Conservation (phyloP, 2,113 vertebrate genomes). For the Cettia cetti region DNA sequence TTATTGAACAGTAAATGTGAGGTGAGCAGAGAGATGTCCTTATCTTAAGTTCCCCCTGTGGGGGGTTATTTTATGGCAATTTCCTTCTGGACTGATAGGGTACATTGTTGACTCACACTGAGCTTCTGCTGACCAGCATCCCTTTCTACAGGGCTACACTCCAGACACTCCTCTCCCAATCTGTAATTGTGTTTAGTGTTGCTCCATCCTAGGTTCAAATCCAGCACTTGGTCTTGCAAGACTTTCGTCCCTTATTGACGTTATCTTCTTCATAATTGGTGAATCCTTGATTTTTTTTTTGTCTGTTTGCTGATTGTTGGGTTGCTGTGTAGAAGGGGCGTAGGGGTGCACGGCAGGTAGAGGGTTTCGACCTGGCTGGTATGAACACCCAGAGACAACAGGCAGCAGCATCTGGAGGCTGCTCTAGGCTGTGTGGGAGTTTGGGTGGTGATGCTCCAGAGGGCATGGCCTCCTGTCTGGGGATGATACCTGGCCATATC, state of each 20-base stretch:
- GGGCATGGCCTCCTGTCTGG: not conserved
- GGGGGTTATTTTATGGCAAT: not conserved
- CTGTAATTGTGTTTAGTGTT: not conserved
- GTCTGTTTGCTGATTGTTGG: not conserved
- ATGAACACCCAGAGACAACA: not conserved
- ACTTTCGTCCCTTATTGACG: not conserved
- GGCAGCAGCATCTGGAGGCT: not conserved
- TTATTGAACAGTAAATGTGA: not conserved
- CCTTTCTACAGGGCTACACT: not conserved
- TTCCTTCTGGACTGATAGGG: not conserved
- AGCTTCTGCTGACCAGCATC: not conserved
- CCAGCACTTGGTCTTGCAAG: not conserved
- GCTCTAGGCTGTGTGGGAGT: not conserved
- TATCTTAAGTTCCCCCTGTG: not conserved
- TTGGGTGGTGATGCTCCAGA: not conserved
- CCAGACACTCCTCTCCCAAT: not conserved
- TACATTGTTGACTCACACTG: not conserved
- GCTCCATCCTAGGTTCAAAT: not conserved
- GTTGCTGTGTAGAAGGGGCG: not conserved
- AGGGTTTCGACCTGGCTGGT: fast-evolving
- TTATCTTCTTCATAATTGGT: not conserved
- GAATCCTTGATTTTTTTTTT: not conserved
- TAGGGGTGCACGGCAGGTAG: fast-evolving
- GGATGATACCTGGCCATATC: fast-evolving
- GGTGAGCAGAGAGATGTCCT: fast-evolving